phyloP scores from a whole-genome alignment of 2,797 vertebrate genomes.

The Taenioides sp. region DNA sequence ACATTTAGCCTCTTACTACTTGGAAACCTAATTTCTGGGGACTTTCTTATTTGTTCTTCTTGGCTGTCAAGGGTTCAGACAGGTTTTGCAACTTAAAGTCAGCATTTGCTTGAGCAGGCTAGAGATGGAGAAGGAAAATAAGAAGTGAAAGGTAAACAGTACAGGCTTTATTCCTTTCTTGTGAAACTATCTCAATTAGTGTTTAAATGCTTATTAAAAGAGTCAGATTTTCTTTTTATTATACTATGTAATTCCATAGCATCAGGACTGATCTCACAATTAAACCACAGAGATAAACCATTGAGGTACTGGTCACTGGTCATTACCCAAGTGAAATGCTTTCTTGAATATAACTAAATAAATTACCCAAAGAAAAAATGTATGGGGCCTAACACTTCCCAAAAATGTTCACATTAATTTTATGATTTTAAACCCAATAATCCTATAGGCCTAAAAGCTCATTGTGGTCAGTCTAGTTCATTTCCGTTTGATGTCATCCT shows the following conservation, averaged over 20 bases:
- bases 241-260: too few relatives aligned
- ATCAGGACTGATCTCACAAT: neutral
- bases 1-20: neutral
- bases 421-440: neutral
- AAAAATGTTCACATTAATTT: too few relatives aligned
- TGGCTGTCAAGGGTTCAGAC: neutral
- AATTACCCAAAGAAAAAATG: too few relatives aligned
- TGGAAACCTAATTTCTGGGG: neutral
- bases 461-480: neutral
- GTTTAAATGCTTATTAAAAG: neutral
- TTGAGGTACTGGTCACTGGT: neutral
- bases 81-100: constrained; percentile 8
- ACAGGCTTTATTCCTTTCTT: neutral
- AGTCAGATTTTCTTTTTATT: neutral
- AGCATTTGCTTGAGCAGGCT: neutral
- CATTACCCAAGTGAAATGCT: too few relatives aligned
- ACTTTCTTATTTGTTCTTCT: constrained; percentile 5
- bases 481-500: neutral
- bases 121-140: neutral
- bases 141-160: neutral
- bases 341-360: too few relatives aligned
- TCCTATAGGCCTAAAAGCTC: neutral
- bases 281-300: neutral
- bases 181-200: neutral
- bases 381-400: too few relatives aligned